Conservation (phyloP, 2,888 invertebrate species). For the Hirtodrosophila histrioides region DNA sequence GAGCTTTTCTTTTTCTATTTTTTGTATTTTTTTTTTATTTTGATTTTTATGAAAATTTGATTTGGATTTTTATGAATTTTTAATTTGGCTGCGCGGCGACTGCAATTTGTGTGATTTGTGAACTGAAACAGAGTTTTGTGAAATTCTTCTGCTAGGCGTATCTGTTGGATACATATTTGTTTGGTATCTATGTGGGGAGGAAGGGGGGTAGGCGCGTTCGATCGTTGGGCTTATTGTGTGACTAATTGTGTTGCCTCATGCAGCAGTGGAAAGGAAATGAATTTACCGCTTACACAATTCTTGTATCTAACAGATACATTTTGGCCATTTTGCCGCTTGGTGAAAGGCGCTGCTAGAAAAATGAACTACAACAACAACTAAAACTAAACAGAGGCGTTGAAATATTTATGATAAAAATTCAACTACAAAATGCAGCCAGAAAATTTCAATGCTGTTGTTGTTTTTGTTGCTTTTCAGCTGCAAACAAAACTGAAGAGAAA, state of each 20-base stretch:
- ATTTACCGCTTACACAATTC: constrained; percentile 54
- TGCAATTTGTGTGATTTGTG: constrained; percentile 61
- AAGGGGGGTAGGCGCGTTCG: neutral
- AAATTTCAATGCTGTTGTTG: constrained; percentile 23
- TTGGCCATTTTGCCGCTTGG: constrained; percentile 40
- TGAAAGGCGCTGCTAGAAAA: constrained; percentile 54
- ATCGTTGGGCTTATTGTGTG: constrained; percentile 26
- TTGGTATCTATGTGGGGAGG: neutral
- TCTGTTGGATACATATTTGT: constrained; percentile 18
- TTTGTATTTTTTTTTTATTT: constrained; percentile 26
- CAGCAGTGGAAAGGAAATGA: constrained; percentile 29
- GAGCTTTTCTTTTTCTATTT: constrained; percentile 12
- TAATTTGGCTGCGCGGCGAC: constrained; percentile 55
- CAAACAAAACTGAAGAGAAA: constrained; percentile 44
- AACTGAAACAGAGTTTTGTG: constrained; percentile 19
- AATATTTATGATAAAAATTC: constrained; percentile 66
- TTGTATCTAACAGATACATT: constrained; percentile 35
- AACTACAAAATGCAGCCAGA: constrained; percentile 57
- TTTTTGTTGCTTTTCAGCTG: constrained; percentile 14
- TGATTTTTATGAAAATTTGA: constrained; percentile 39
- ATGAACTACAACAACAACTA: constrained; percentile 23
- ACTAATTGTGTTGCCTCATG: constrained; percentile 64
- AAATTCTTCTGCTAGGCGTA: constrained; percentile 27
- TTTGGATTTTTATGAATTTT: constrained; percentile 73
- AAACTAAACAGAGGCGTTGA: constrained; percentile 66